These are phyloP conservation scores for Dysdera silvatica DNA, from an alignment of 1,140 invertebrate genomes.

Conservation along the genomic window DNA sequence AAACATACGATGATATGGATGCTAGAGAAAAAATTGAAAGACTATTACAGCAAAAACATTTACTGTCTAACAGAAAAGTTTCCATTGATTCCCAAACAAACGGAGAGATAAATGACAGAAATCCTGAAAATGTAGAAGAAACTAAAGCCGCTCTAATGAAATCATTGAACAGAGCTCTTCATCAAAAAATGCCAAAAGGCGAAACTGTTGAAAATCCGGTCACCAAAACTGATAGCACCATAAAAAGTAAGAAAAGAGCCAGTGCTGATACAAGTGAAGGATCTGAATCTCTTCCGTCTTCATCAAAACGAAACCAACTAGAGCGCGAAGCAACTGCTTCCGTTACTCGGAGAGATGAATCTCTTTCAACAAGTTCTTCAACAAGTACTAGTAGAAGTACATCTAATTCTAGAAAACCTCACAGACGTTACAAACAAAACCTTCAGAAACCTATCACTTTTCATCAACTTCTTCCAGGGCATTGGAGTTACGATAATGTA, in stretches of 20 bases:
- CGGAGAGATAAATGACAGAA: background rate
- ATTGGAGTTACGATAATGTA: slow-evolving; percentile 28
- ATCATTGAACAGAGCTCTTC: slow-evolving; percentile 17
- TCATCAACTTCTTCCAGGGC: slow-evolving; percentile 18
- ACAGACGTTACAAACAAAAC: slow-evolving; percentile 8
- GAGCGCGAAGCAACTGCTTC: no score
- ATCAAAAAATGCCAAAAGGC: slow-evolving; percentile 25
- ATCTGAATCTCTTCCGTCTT: no score
- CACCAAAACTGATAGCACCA: slow-evolving; percentile 10
- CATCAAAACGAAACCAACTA: no score
- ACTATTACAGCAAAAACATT: slow-evolving; percentile 9
- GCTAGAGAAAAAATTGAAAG: slow-evolving; percentile 12
- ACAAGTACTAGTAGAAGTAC: no score
- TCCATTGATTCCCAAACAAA: slow-evolving; percentile 6
- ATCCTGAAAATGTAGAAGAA: background rate
- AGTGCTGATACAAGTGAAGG: no score
- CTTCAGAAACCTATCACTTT: slow-evolving; percentile 15
- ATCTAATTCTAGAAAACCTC: slow-evolving; percentile 3
- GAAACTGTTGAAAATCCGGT: background rate
- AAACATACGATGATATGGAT: no score
- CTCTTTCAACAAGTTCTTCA: slow-evolving; percentile 8
- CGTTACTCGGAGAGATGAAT: slow-evolving; percentile 18
- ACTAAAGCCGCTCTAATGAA: slow-evolving; percentile 20
- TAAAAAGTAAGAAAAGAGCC: no score
- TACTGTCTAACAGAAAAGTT: background rate